Percentiles rank a stretch among this genome's conserved stretches.
Evolutionary conservation across 1,140 invertebrate genomes (phyloP).

Genomic region (Zaprionus ornatus): DNA sequence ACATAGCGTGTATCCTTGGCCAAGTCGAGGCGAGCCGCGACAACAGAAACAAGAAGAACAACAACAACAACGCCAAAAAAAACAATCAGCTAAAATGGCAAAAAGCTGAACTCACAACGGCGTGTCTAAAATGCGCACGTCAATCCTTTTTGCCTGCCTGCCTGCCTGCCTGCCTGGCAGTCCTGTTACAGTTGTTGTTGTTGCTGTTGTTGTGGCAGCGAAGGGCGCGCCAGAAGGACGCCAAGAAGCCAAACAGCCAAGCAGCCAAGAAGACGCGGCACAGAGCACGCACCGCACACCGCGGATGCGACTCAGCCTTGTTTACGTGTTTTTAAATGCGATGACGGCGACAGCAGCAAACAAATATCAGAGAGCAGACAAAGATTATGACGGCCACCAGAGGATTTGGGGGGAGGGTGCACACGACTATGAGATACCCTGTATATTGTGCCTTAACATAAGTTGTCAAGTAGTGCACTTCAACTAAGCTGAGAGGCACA

Average conservation of each 20-base stretch:
- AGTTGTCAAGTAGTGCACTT: neutral
- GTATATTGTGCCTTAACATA: neutral
- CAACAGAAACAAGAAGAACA: constrained; percentile 22
- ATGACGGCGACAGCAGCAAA: constrained; percentile 29
- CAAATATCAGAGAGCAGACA: constrained; percentile 4
- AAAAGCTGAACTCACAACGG: constrained; percentile 66
- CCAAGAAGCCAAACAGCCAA: neutral
- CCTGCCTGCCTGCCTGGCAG: neutral
- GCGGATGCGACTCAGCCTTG: constrained; percentile 8
- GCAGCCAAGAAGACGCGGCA: neutral
- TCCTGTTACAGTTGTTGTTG: constrained; percentile 8
- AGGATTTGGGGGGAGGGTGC: neutral
- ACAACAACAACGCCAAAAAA: constrained; percentile 32
- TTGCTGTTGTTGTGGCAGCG: neutral
- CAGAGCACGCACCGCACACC: constrained; percentile 9
- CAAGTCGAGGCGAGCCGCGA: constrained; percentile 15
- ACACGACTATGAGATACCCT: neutral
- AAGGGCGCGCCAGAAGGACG: constrained; percentile 11
- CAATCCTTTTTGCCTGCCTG: constrained; percentile 61
- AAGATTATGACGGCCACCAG: constrained; percentile 1
- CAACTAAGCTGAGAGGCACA: neutral
- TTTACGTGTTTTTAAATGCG: constrained; percentile 34
- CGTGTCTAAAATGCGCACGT: constrained; percentile 73
- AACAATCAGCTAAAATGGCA: constrained; percentile 77
- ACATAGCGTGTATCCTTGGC: constrained; percentile 45